phyloP scores from a whole-genome alignment of 2,888 invertebrate species.

The Anoncus sp. region DNA sequence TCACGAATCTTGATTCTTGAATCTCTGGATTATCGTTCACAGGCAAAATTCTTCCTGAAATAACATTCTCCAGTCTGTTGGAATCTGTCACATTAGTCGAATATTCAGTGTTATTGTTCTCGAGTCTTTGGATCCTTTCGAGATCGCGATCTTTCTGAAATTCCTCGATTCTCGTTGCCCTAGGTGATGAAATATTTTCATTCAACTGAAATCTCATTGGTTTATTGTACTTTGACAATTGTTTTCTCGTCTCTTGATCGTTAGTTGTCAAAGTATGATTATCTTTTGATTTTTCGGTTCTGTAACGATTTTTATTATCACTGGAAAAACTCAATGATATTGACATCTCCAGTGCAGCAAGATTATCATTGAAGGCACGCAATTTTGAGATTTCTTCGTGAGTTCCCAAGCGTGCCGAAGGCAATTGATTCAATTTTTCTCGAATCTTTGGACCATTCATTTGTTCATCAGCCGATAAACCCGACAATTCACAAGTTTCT shows the following conservation, averaged over 20 bases:
- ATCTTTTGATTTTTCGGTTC: not conserved
- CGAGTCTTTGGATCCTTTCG: constrained; percentile 38
- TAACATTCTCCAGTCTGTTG: not conserved
- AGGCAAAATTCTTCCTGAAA: constrained; percentile 18
- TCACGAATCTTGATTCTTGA: not conserved
- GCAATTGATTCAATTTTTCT: constrained; percentile 11
- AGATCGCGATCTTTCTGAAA: constrained; percentile 44
- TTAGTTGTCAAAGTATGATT: not conserved
- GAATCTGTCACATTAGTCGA: not conserved
- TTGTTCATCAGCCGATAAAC: not conserved
- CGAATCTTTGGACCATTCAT: not conserved
- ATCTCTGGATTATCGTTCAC: not conserved
- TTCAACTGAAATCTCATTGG: constrained; percentile 18
- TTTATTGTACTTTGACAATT: constrained; percentile 46
- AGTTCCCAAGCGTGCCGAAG: constrained; percentile 20
- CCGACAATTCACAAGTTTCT: not conserved
- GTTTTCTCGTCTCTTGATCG: constrained; percentile 6
- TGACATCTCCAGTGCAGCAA: constrained; percentile 48
- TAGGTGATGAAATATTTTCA: not conserved
- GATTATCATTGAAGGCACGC: constrained; percentile 39
- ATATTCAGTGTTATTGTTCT: constrained; percentile 35
- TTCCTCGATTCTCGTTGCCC: constrained; percentile 28
- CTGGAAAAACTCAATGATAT: constrained; percentile 49
- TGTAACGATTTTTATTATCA: constrained; percentile 35
- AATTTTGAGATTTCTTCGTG: constrained; percentile 35